Evolutionary conservation across 2,113 vertebrate species (phyloP), one percentile per base, ranked within the genome.

Genomic region (Dryoscopus gambensis): DNA sequence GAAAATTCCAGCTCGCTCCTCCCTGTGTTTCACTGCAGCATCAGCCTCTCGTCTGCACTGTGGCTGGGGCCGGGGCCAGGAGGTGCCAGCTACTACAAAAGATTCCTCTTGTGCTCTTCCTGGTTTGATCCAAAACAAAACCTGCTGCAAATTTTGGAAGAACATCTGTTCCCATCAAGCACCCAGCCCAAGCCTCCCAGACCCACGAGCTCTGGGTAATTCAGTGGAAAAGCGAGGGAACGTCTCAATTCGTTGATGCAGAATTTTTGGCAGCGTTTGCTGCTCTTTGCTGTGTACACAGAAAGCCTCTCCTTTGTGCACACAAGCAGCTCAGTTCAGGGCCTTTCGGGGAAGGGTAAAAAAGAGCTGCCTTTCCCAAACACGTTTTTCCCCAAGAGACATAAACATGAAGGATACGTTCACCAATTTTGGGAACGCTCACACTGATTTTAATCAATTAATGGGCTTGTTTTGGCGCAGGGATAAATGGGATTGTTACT

Each of bases 61-160:
- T 70, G 69, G 76, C 83, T 71, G 73, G 52, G 69, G 87, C 84
- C 60, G 33, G 65, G 74, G 84, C 81, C 50, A 76, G 78, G 78
- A 97, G 90, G 55, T 94, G 90, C 82, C 92, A 95, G 89, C 77
- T 93, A 88, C 87, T 91, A 83, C 78, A 69, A 74, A 85, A 65
- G 59, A 83, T 53, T 83, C 49, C 37, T 91, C 77, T 73, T 52
- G 21, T 65, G 84, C 82, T 95, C 74, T 93, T 95, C 83, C 84
- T 62, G 67, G 30, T 87, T 87, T 76, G 23, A 95, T 93, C 49
- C 83, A 84, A 95, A 89, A 76, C 84, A 91, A 95, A 96, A 59
- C 30, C 5, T 28, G 9, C 91, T 77, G 50, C 82, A 91, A 87
- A 94, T 77, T 85, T 94, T 88, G 91, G 87, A 77, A 83, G 87